Conservation (phyloP, 2,113 vertebrate species). For the Hiodon alosoides region DNA sequence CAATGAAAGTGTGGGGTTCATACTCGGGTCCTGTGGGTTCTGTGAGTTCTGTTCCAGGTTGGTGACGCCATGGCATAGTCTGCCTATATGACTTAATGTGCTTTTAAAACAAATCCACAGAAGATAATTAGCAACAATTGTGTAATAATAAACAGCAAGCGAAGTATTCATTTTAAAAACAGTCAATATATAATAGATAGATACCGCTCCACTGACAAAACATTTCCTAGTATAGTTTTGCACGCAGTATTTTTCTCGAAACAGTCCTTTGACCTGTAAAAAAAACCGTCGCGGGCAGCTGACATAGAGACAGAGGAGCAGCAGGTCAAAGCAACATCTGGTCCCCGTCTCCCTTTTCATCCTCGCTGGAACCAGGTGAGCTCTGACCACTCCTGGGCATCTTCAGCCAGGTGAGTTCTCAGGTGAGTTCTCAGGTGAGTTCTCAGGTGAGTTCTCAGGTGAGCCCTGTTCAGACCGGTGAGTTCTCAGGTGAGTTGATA, state of each 20-base stretch:
- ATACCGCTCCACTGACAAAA: constrained; percentile 20
- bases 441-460: too few relatives aligned
- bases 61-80: too few relatives aligned
- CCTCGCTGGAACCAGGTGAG: too few relatives aligned
- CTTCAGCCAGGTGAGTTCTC: too few relatives aligned
- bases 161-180: constrained; percentile 17
- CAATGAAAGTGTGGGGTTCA: neutral
- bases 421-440: too few relatives aligned
- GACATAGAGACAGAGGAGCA: constrained; percentile 17
- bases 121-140: neutral
- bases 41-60: too few relatives aligned
- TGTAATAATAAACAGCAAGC: constrained; percentile 6
- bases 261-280: constrained; percentile 38
- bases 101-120: neutral
- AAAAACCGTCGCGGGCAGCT: constrained; percentile 43
- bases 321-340: constrained; percentile 26
- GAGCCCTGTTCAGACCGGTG: neutral
- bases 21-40: too few relatives aligned
- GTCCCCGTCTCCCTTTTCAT: too few relatives aligned
- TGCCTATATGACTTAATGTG: neutral
- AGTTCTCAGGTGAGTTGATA: neutral
- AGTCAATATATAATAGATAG: constrained; percentile 29
- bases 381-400: too few relatives aligned
- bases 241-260: constrained; percentile 24
- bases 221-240: constrained; percentile 34